Conservation (phyloP, 2,797 vertebrate species). For the Scolopax rusticola region DNA sequence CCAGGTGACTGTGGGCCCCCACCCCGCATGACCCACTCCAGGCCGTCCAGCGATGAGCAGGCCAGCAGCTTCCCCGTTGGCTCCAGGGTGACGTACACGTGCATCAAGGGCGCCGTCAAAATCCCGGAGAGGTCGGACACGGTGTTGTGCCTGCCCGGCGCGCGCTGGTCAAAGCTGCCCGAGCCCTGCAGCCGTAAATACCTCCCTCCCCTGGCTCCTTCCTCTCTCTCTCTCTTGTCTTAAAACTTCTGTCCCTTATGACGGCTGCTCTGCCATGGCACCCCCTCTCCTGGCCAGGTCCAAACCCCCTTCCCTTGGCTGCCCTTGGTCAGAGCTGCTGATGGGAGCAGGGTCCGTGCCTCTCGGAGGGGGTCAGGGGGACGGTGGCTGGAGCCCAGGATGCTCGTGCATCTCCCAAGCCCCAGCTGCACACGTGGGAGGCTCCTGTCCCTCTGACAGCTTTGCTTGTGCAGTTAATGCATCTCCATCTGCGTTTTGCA, state of each 20-base stretch:
- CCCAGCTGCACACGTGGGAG: fast-evolving
- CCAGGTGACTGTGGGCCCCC: conserved; percentile 43
- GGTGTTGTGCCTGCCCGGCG: neutral
- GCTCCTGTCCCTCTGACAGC: fast-evolving
- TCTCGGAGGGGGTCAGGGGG: fast-evolving
- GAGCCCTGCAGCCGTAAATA: conserved; percentile 58
- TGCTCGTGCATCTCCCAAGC: fast-evolving
- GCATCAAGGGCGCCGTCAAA: neutral
- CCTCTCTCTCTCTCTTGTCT: fast-evolving
- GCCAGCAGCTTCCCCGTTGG: neutral
- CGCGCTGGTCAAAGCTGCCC: conserved; percentile 3
- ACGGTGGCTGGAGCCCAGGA: neutral
- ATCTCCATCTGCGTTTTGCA: fast-evolving
- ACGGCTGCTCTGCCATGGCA: neutral
- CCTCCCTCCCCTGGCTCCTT: neutral
- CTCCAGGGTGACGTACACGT: neutral
- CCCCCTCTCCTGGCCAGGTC: fast-evolving
- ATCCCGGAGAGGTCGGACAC: neutral
- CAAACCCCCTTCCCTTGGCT: neutral
- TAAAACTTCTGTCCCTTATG: fast-evolving
- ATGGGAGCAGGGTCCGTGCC: fast-evolving
- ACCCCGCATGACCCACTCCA: neutral
- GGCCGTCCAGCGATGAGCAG: fast-evolving
- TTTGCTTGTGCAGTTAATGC: fast-evolving
- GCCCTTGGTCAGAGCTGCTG: neutral